Evolutionary conservation across 1,140 invertebrate genomes (phyloP).

Genomic region (Ips typographus): DNA sequence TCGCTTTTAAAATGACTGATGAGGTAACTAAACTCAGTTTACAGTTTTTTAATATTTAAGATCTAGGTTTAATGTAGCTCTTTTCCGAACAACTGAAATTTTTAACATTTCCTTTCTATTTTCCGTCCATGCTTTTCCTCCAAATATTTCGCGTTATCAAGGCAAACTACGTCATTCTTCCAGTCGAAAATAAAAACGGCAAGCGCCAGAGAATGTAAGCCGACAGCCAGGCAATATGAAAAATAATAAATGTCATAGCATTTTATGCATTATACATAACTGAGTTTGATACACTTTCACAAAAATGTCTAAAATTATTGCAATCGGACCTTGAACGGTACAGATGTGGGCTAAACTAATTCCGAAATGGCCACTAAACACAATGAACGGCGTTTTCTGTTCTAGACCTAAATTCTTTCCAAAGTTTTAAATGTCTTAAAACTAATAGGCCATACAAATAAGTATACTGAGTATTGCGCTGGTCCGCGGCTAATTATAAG

Average conservation of each 20-base stretch:
- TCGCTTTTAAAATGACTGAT: too few species aligned
- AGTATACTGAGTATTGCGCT: not conserved
- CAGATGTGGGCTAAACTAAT: constrained; percentile 35
- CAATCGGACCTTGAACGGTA: constrained; percentile 30
- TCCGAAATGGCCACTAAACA: constrained; percentile 24
- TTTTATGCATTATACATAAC: constrained; percentile 10
- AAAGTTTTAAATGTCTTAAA: constrained; percentile 32
- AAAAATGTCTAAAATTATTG: constrained; percentile 37
- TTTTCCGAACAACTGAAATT: too few species aligned
- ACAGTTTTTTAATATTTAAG: too few species aligned
- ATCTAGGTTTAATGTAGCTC: too few species aligned
- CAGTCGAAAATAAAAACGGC: constrained; percentile 5
- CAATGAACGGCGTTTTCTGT: constrained; percentile 17
- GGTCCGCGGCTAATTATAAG: constrained; percentile 10
- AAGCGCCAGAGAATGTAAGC: constrained; percentile 19
- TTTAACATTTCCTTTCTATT: constrained; percentile 18
- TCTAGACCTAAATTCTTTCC: constrained; percentile 31
- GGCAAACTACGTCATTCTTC: constrained; percentile 21
- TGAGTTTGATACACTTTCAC: constrained; percentile 34
- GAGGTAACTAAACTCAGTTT: too few species aligned
- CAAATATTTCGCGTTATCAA: constrained; percentile 16
- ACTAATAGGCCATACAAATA: constrained; percentile 19
- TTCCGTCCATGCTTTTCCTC: constrained; percentile 22
- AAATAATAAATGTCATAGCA: constrained; percentile 26
- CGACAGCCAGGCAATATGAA: constrained; percentile 18